Percentiles rank a stretch among this genome's conserved stretches.
Conservation (phyloP, 2,888 invertebrate genomes). For the Psococerastis gibbosa region DNA sequence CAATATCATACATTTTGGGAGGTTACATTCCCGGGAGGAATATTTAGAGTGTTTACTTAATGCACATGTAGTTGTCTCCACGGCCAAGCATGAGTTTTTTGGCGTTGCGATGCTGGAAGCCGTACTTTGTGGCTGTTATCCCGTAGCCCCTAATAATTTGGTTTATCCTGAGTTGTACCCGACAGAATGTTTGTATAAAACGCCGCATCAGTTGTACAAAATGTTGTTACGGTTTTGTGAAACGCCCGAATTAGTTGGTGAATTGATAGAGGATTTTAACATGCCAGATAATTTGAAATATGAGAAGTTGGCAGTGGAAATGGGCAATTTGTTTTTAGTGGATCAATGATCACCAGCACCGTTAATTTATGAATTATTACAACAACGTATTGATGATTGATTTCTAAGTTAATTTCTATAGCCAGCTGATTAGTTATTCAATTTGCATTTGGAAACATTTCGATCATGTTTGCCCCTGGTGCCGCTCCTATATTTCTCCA, state of each 20-base stretch:
- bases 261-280: background rate
- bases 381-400: too few relatives aligned
- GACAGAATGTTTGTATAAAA: conserved; percentile 36
- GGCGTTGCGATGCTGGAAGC: conserved; percentile 59
- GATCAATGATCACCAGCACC: too few relatives aligned
- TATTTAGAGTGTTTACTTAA: conserved; percentile 35
- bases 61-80: conserved; percentile 48
- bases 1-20: conserved; percentile 40
- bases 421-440: too few relatives aligned
- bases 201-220: conserved; percentile 34
- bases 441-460: too few relatives aligned
- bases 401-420: too few relatives aligned
- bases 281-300: too few relatives aligned
- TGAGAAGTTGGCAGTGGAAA: too few relatives aligned
- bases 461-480: too few relatives aligned
- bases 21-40: conserved; percentile 30
- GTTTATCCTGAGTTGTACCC: conserved; percentile 58
- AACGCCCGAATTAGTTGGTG: background rate
- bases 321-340: too few relatives aligned
- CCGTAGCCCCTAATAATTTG: conserved; percentile 43
- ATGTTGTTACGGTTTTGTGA: conserved; percentile 30
- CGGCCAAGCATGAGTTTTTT: conserved; percentile 56
- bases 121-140: conserved; percentile 46
- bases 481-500: too few relatives aligned
- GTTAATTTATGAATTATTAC: too few relatives aligned